phyloP scores from a whole-genome alignment of 2,797 vertebrate species.

The Hipposideros larvatus region DNA sequence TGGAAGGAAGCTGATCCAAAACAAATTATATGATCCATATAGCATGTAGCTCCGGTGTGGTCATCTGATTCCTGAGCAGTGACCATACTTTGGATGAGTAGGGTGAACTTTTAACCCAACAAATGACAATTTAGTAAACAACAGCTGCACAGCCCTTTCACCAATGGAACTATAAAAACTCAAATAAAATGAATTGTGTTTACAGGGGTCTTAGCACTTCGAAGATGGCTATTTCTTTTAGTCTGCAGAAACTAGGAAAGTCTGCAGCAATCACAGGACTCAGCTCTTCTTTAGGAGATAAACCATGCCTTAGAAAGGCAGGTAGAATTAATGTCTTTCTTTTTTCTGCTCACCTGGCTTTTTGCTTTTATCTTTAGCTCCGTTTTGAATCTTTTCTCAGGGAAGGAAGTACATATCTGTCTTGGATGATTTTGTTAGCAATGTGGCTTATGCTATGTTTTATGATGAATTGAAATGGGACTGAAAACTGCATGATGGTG shows the following conservation, averaged over 20 bases:
- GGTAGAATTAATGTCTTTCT: constrained; percentile 72
- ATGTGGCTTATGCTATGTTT: constrained; percentile 50
- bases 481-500: constrained; percentile 41
- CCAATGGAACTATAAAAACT: constrained; percentile 77
- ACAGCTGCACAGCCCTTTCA: constrained; percentile 85
- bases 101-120: constrained; percentile 87
- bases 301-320: constrained; percentile 55
- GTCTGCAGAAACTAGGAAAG: constrained; percentile 45
- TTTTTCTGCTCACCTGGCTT: constrained; percentile 37
- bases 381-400: constrained; percentile 67
- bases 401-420: constrained; percentile 60
- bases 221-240: constrained; percentile 75
- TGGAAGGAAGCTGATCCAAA: constrained; percentile 85
- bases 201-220: constrained; percentile 83
- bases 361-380: constrained; percentile 58
- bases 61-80: constrained; percentile 88
- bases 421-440: constrained; percentile 50
- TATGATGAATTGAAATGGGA: constrained; percentile 67
- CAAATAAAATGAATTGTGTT: constrained; percentile 77
- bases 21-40: constrained; percentile 81
- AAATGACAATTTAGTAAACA: constrained; percentile 85
- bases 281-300: constrained; percentile 73
- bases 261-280: neutral
- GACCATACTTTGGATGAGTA: constrained; percentile 81
- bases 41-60: constrained; percentile 85